These are phyloP conservation scores for Coryphaenoides rupestris DNA, from an alignment of 2,113 vertebrate species.

Conservation along the genomic window DNA sequence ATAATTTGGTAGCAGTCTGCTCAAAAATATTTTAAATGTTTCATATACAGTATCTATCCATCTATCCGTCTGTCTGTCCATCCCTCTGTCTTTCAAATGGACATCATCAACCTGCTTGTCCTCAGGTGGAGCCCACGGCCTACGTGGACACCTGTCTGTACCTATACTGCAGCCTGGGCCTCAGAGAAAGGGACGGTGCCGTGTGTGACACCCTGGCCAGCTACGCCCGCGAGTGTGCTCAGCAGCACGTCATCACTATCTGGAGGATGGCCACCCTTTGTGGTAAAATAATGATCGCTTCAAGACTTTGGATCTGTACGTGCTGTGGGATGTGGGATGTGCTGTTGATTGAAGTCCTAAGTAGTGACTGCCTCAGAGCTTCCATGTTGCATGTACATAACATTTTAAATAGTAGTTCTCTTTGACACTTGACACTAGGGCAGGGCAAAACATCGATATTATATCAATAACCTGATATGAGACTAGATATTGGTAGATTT, in stretches of 20 bases:
- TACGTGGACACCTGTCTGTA: conserved; percentile 81
- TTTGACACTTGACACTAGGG: background rate
- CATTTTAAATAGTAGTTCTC: no score
- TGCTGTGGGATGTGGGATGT: no score
- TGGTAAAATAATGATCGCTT: conserved; percentile 60
- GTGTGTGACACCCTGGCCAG: conserved; percentile 79
- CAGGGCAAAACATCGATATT: no score
- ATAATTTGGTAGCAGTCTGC: no score
- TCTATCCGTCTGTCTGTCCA: background rate
- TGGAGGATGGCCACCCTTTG: conserved; percentile 81
- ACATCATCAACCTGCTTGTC: background rate
- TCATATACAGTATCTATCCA: no score
- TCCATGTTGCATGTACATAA: no score
- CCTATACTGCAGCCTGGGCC: conserved; percentile 64
- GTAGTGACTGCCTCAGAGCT: no score
- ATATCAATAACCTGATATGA: no score
- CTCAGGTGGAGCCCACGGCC: conserved; percentile 75
- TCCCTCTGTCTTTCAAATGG: background rate
- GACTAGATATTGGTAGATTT: no score
- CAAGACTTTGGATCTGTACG: background rate
- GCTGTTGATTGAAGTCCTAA: no score
- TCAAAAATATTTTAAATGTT: background rate
- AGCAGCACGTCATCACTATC: conserved; percentile 53
- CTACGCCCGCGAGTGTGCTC: conserved; percentile 81
- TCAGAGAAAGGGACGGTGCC: conserved; percentile 13